phyloP scores from a whole-genome alignment of 53 echinoderm and acorn worm genomes.

The Hippasteria phrygiana region DNA sequence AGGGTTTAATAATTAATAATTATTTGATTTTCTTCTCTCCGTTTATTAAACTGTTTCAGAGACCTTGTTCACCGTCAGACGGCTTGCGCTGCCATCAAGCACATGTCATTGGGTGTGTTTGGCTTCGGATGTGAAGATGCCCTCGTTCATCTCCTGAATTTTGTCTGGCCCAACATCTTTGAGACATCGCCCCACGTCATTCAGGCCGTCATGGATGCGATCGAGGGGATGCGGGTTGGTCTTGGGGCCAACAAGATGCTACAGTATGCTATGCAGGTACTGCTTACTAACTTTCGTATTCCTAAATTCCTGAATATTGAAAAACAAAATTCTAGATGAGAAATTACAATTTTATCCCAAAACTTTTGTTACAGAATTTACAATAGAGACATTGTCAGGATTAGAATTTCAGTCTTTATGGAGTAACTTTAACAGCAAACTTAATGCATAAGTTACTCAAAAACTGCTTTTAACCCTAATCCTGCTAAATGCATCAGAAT shows the following conservation, averaged over 20 bases:
- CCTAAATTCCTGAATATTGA: too few species aligned
- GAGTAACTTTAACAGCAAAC: too few species aligned
- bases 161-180: conserved; percentile 99
- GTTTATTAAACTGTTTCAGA: conserved; percentile 54
- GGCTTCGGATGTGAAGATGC: conserved; percentile 98
- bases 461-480: too few species aligned
- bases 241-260: conserved; percentile 89
- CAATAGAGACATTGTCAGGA: too few species aligned
- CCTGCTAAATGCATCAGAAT: too few species aligned
- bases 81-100: conserved; percentile 98
- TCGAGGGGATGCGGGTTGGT: conserved; percentile 87
- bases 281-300: too few species aligned
- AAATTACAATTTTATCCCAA: too few species aligned
- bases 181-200: conserved; percentile 99
- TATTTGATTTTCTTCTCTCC: background rate
- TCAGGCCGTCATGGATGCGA: conserved; percentile 97
- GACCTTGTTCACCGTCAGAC: conserved; percentile 98
- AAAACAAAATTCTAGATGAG: too few species aligned
- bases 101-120: conserved; percentile 97
- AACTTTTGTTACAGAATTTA: too few species aligned
- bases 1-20: background rate
- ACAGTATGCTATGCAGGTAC: conserved; percentile 87
- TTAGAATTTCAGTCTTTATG: too few species aligned
- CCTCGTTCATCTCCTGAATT: conserved; percentile 94
- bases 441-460: too few species aligned